Conservation (phyloP, 2,888 invertebrate species). For the Drosophila kokeensis region DNA sequence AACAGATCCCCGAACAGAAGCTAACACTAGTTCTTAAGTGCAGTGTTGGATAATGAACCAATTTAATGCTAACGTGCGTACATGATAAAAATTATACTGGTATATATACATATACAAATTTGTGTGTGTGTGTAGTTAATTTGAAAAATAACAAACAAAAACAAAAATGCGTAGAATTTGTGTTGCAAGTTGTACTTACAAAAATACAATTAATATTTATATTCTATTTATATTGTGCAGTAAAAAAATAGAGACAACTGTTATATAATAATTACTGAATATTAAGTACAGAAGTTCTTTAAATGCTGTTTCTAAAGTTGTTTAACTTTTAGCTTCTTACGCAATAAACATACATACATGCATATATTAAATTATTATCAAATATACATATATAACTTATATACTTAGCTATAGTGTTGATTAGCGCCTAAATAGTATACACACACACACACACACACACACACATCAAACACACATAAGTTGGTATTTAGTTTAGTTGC, state of each 20-base stretch:
- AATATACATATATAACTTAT: conserved; percentile 36
- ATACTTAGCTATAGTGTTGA: conserved; percentile 67
- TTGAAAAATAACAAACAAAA: conserved; percentile 20
- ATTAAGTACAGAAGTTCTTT: conserved; percentile 43
- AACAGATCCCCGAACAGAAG: conserved; percentile 22
- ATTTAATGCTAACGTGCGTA: conserved; percentile 37
- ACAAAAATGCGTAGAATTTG: conserved; percentile 33
- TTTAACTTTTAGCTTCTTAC: conserved; percentile 71
- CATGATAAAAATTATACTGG: conserved; percentile 2
- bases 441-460: conserved; percentile 44
- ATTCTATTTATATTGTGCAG: conserved; percentile 28
- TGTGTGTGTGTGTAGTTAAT: conserved; percentile 40
- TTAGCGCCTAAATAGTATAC: conserved; percentile 60
- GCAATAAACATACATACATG: conserved; percentile 49
- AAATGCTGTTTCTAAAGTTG: conserved; percentile 59
- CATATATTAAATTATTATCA: conserved; percentile 51
- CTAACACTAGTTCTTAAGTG: conserved; percentile 59
- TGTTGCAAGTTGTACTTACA: conserved; percentile 48
- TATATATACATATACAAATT: conserved; percentile 14
- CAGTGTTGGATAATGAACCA: conserved; percentile 52
- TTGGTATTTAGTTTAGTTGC: conserved; percentile 55
- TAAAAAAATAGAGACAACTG: conserved; percentile 17
- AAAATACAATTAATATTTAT: conserved; percentile 27
- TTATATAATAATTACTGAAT: conserved; percentile 38
- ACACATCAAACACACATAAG: conserved; percentile 33